Percentiles rank a stretch among this genome's conserved stretches.
Evolutionary conservation across 2,797 vertebrate species (phyloP).

Genomic region (Dermochelys coriacea): DNA sequence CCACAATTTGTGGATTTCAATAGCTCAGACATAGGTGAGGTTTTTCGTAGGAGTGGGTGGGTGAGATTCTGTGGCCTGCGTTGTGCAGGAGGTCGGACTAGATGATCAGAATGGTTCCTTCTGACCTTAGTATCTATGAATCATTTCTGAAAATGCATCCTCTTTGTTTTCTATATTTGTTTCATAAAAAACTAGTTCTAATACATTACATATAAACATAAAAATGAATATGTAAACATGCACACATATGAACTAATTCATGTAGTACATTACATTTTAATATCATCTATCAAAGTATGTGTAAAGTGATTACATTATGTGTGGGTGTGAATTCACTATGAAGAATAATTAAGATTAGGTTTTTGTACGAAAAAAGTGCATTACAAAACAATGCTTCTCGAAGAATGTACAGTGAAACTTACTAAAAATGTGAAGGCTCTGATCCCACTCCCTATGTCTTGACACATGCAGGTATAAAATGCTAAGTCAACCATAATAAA

Average conservation of each 20-base stretch:
- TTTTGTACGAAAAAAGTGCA: background rate
- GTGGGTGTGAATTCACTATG: background rate
- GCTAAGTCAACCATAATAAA: background rate
- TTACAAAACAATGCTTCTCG: background rate
- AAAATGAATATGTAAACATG: background rate
- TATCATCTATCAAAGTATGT: background rate
- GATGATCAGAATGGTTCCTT: too few relatives aligned
- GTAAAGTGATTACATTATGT: background rate
- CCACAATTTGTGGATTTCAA: too few relatives aligned
- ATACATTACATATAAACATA: background rate
- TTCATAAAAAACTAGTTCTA: background rate
- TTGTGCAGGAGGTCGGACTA: too few relatives aligned
- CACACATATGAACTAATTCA: background rate
- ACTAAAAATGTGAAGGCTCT: background rate
- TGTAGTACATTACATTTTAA: background rate
- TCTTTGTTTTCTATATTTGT: background rate
- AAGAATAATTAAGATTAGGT: background rate
- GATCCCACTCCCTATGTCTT: background rate
- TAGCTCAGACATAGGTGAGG: too few relatives aligned
- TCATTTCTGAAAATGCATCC: background rate
- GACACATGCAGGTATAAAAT: accelerated
- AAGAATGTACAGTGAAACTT: background rate
- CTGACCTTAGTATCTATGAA: too few relatives aligned
- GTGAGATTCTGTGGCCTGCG: too few relatives aligned
- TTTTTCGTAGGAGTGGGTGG: too few relatives aligned